Conservation (phyloP, 2,888 invertebrate species). For the Aporophyla lueneburgensis region DNA sequence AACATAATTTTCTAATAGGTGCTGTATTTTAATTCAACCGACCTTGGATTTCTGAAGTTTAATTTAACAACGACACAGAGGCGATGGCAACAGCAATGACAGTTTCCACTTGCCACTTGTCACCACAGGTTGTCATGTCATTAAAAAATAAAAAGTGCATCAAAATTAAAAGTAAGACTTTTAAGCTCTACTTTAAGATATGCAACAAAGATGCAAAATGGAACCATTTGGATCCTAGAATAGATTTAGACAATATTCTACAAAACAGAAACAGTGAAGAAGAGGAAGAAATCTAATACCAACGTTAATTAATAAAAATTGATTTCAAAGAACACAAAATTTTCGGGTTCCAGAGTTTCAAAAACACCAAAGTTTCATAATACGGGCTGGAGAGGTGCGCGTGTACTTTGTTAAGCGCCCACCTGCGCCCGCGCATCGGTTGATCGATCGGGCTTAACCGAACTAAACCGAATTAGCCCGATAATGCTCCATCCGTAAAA, state of each 20-base stretch:
- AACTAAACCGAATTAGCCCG: slow-evolving; percentile 80
- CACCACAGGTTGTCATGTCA: not conserved
- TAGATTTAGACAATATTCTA: not conserved
- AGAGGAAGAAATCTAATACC: not conserved
- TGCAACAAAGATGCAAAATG: not conserved
- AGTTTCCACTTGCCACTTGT: slow-evolving; percentile 32
- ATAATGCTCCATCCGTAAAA: slow-evolving; percentile 80
- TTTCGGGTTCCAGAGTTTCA: slow-evolving; percentile 10
- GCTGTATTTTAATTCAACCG: not conserved
- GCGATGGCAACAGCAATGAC: not conserved
- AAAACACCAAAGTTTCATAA: slow-evolving; percentile 62
- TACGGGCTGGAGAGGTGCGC: slow-evolving; percentile 61
- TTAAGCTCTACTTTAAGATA: not conserved
- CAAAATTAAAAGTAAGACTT: not conserved
- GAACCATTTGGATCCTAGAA: not conserved
- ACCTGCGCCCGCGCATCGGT: slow-evolving; percentile 81
- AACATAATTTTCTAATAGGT: not conserved
- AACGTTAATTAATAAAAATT: not conserved
- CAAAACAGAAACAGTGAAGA: not conserved
- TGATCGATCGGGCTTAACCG: slow-evolving; percentile 81
- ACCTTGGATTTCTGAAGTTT: not conserved
- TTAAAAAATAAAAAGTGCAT: not conserved
- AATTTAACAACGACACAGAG: not conserved
- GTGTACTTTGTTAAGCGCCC: slow-evolving; percentile 67
- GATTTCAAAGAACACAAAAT: not conserved